phyloP scores from a whole-genome alignment of 2,888 invertebrate species.

The Drosophila histrio region DNA sequence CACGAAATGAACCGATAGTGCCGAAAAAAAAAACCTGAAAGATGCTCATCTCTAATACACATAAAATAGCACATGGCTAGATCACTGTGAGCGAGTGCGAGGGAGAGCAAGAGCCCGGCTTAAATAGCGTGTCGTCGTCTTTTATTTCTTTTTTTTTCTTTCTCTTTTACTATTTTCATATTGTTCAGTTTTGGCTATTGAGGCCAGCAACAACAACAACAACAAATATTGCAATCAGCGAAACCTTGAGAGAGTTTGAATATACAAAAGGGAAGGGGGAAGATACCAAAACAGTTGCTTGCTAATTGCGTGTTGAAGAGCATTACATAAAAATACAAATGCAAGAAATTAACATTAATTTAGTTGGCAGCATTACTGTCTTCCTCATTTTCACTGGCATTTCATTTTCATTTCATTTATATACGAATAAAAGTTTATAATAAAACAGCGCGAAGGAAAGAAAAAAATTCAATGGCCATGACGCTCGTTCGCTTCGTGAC shows the following conservation, averaged over 20 bases:
- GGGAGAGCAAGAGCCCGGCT: constrained; percentile 26
- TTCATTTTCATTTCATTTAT: constrained; percentile 65
- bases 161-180: constrained; percentile 13
- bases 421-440: constrained; percentile 48
- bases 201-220: constrained; percentile 48
- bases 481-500: constrained; percentile 56
- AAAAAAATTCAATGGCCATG: constrained; percentile 80
- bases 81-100: constrained; percentile 14
- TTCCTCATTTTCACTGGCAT: constrained; percentile 57
- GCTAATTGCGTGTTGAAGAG: constrained; percentile 32
- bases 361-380: constrained; percentile 27
- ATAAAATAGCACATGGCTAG: constrained; percentile 17
- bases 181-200: constrained; percentile 57
- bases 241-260: constrained; percentile 26
- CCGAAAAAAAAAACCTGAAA: too few relatives aligned
- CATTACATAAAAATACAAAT: constrained; percentile 48
- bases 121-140: constrained; percentile 19
- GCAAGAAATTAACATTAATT: constrained; percentile 47
- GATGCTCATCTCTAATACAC: too few relatives aligned
- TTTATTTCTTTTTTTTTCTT: constrained; percentile 21
- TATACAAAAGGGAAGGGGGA: not conserved
- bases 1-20: too few relatives aligned
- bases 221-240: constrained; percentile 30
- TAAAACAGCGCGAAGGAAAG: constrained; percentile 51
- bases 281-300: constrained; percentile 38